These are phyloP conservation scores for Endotricha flammealis DNA, from an alignment of 2,888 invertebrate genomes.

Conservation along the genomic window DNA sequence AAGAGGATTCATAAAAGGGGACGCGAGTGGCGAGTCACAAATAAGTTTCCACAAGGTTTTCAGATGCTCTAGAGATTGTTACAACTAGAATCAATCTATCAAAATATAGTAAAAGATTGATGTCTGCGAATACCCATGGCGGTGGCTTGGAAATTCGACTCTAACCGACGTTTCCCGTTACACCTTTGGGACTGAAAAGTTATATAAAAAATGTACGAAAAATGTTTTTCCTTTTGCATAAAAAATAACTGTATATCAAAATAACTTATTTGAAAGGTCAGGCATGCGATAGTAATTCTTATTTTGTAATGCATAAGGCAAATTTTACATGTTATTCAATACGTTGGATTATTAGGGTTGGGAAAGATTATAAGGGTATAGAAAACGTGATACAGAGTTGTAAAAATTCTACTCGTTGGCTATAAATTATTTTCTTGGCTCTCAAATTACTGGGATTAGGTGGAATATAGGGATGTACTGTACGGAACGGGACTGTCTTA, in stretches of 20 bases:
- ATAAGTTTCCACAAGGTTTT: slow-evolving; percentile 13
- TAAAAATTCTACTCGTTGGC: slow-evolving; percentile 2
- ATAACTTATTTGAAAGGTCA: slow-evolving; percentile 11
- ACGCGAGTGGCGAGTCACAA: neutral
- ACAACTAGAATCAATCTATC: slow-evolving; percentile 45
- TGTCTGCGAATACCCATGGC: slow-evolving; percentile 36
- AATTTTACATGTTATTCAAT: slow-evolving; percentile 2
- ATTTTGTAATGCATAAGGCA: neutral
- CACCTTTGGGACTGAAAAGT: slow-evolving; percentile 33
- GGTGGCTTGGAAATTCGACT: slow-evolving; percentile 21
- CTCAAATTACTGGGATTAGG: slow-evolving; percentile 3
- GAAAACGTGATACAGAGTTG: slow-evolving; percentile 3
- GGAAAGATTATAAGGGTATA: slow-evolving; percentile 9
- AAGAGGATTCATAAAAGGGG: neutral
- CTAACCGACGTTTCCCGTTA: slow-evolving; percentile 24
- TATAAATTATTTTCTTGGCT: slow-evolving; percentile 4
- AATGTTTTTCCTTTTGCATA: slow-evolving; percentile 20
- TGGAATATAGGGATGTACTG: too few relatives aligned
- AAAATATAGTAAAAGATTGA: slow-evolving; percentile 47
- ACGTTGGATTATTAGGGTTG: slow-evolving; percentile 5
- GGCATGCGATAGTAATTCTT: slow-evolving; percentile 12
- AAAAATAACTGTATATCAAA: slow-evolving; percentile 16
- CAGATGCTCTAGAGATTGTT: slow-evolving; percentile 39
- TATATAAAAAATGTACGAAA: slow-evolving; percentile 33
- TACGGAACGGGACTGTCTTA: too few relatives aligned